Conservation (phyloP, 1,140 invertebrate genomes). For the Caenorhabditis tropicalis region DNA sequence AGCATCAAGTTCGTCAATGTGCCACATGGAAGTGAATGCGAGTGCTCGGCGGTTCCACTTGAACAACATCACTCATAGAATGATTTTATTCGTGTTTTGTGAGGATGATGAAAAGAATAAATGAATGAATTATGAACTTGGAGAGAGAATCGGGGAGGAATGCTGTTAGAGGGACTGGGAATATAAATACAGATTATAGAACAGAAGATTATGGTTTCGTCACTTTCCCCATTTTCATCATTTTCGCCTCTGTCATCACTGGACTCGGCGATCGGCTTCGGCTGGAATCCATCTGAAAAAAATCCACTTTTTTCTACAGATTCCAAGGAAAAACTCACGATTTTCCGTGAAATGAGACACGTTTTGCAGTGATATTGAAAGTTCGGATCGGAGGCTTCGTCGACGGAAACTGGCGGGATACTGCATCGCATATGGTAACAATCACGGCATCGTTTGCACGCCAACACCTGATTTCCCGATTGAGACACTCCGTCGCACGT, state of each 20-base stretch:
- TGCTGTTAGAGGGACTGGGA: too few species aligned
- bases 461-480: conserved; percentile 2
- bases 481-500: neutral
- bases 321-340: neutral
- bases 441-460: neutral
- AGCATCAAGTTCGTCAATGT: conserved; percentile 33
- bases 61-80: neutral
- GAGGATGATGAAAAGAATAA: too few species aligned
- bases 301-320: too few species aligned
- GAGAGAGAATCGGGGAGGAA: too few species aligned
- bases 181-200: too few species aligned
- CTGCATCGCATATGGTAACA: conserved; percentile 19
- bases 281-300: neutral
- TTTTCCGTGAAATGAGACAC: conserved; percentile 16
- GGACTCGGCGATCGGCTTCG: neutral
- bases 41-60: conserved; percentile 10
- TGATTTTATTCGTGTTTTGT: too few species aligned
- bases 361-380: conserved; percentile 8
- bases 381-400: neutral
- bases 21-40: conserved; percentile 10
- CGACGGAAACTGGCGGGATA: neutral
- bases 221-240: neutral
- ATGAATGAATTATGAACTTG: too few species aligned
- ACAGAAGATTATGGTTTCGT: too few species aligned
- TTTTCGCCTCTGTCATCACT: neutral